A percentile compares a stretch with the other conserved stretches of the same genome.
These are phyloP conservation scores for Gnathonemus echidnorhynchus DNA, from an alignment of 2,113 vertebrate species.

Conservation along the genomic window DNA sequence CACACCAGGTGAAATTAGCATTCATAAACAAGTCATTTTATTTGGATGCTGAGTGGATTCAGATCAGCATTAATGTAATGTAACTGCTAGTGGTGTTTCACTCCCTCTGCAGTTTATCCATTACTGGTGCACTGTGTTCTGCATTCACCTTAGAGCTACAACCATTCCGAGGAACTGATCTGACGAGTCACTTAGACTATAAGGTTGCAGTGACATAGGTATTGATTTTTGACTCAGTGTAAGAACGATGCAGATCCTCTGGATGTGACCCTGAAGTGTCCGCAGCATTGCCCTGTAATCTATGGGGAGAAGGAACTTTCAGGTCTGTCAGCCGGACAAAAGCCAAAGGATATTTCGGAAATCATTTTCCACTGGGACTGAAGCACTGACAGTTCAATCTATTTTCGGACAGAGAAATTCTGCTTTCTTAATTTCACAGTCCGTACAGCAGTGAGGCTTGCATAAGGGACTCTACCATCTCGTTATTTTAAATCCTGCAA, in stretches of 20 bases:
- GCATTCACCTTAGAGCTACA: not conserved
- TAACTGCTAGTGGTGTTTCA: not conserved
- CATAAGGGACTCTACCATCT: not conserved
- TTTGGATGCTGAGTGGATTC: not conserved
- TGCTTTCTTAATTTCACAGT: not conserved
- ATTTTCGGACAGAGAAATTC: not conserved
- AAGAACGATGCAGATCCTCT: not conserved
- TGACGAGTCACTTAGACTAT: not conserved
- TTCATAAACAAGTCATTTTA: not conserved
- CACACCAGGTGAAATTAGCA: not conserved
- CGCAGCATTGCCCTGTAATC: not conserved
- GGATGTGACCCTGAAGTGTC: not conserved
- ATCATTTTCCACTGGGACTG: slow-evolving; percentile 1
- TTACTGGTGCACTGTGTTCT: too few relatives aligned
- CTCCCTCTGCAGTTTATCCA: not conserved
- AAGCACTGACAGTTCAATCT: not conserved
- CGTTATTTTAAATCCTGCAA: not conserved
- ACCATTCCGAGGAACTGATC: not conserved
- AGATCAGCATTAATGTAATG: too few relatives aligned
- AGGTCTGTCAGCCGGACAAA: not conserved
- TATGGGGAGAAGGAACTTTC: not conserved
- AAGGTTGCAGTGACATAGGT: not conserved
- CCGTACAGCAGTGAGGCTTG: not conserved
- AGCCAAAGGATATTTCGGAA: slow-evolving; percentile 1
- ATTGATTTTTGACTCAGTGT: not conserved